Conservation (phyloP, 1,140 invertebrate species). For the Drosophila kanapiae region DNA sequence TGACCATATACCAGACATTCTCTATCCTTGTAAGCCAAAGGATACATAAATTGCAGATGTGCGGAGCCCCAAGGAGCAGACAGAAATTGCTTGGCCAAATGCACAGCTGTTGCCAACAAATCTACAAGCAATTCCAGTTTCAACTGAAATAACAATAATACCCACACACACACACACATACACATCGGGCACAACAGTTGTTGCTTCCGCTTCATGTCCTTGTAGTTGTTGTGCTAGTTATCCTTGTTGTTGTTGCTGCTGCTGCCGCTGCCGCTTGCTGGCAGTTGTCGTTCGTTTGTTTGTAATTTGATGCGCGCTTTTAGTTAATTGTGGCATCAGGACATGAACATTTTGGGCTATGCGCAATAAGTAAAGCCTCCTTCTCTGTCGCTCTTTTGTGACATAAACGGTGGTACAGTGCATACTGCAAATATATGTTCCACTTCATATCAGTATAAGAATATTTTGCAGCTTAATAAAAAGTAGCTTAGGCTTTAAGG, state of each 20-base stretch:
- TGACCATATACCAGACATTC: conserved; percentile 62
- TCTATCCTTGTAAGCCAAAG: conserved; percentile 78
- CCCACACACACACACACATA: conserved; percentile 14
- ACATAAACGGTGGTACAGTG: conserved; percentile 32
- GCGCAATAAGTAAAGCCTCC: conserved; percentile 74
- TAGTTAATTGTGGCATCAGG: conserved; percentile 83
- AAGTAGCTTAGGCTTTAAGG: not conserved
- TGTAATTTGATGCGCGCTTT: conserved; percentile 83
- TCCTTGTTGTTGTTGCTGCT: conserved; percentile 42
- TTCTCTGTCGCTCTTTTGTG: conserved; percentile 23
- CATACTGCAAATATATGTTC: not conserved
- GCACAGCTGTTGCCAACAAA: conserved; percentile 80
- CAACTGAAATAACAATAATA: conserved; percentile 79
- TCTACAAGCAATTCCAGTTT: conserved; percentile 73
- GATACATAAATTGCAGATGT: conserved; percentile 81
- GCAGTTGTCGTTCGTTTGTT: conserved; percentile 61
- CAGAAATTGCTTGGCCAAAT: conserved; percentile 66
- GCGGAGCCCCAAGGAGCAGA: conserved; percentile 34
- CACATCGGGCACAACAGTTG: conserved; percentile 49
- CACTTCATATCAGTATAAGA: not conserved
- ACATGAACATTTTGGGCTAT: conserved; percentile 73
- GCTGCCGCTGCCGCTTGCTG: conserved; percentile 23
- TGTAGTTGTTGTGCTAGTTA: conserved; percentile 32
- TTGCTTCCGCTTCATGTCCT: conserved; percentile 78
- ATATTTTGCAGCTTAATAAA: not conserved